These are phyloP conservation scores for Pipistrellus nathusii DNA, from an alignment of 2,797 vertebrate species.

Conservation along the genomic window DNA sequence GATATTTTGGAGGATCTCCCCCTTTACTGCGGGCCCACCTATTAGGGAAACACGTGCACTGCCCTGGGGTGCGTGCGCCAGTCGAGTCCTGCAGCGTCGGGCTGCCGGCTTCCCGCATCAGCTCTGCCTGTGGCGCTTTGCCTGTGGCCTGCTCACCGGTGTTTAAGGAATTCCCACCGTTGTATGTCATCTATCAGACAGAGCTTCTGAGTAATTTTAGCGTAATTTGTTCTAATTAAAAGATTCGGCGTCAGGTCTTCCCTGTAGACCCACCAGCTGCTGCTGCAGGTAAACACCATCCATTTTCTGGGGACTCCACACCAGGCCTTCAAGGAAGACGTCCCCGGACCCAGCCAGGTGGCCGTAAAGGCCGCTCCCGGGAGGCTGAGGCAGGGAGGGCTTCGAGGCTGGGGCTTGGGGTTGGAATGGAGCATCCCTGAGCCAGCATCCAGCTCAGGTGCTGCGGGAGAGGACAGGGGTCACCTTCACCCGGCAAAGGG, in stretches of 20 bases:
- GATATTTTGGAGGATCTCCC: not conserved
- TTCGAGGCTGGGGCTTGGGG: fast-evolving
- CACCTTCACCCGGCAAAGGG: not conserved
- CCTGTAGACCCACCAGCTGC: constrained; percentile 70
- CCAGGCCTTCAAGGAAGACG: not conserved
- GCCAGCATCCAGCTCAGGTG: fast-evolving
- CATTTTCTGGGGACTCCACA: not conserved
- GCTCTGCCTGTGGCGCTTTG: constrained; percentile 37
- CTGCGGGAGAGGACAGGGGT: fast-evolving
- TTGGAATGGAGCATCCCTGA: fast-evolving
- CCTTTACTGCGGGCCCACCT: not conserved
- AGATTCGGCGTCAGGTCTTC: constrained; percentile 69
- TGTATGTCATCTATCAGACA: constrained; percentile 64
- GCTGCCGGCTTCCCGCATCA: not conserved
- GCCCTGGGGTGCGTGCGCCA: not conserved
- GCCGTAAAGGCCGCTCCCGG: fast-evolving
- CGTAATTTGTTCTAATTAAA: constrained; percentile 80
- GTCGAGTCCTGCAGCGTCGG: not conserved
- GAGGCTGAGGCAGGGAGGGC: fast-evolving
- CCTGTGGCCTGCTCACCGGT: constrained; percentile 55
- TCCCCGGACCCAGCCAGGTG: not conserved
- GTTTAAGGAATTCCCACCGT: constrained; percentile 74
- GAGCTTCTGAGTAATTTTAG: constrained; percentile 65
- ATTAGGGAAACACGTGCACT: not conserved
- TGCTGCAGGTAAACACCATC: constrained; percentile 54